These are phyloP conservation scores for Sphenopsis melanotis DNA, from an alignment of 2,797 vertebrate genomes.

Conservation along the genomic window DNA sequence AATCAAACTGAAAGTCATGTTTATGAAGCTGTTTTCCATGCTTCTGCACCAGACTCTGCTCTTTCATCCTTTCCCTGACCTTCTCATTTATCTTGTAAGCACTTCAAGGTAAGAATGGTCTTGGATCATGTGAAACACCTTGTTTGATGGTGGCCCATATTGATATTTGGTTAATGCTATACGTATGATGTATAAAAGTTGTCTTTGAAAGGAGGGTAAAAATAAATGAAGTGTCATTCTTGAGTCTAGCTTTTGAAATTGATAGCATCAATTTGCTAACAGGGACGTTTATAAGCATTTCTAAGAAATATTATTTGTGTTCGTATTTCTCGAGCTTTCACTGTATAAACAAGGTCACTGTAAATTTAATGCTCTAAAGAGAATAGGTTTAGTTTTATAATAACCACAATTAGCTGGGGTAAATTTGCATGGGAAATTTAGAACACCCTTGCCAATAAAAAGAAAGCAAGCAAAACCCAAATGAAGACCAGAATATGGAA, in stretches of 20 bases:
- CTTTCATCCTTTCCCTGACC: background rate
- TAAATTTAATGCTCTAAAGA: background rate
- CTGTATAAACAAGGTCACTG: background rate
- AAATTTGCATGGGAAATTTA: background rate
- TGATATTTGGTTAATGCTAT: slow-evolving; percentile 17
- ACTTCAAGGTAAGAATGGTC: background rate
- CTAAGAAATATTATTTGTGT: background rate
- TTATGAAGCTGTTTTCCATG: background rate
- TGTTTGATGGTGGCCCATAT: background rate
- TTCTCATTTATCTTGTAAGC: slow-evolving; percentile 3
- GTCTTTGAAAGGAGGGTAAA: slow-evolving; percentile 3
- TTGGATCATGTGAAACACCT: background rate
- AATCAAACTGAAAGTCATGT: background rate
- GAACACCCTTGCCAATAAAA: background rate
- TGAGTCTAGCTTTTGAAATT: background rate
- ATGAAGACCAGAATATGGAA: background rate
- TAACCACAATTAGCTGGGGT: background rate
- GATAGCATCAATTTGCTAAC: slow-evolving; percentile 14
- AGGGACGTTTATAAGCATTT: background rate
- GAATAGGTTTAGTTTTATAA: background rate
- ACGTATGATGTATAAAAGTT: background rate
- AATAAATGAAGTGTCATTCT: slow-evolving; percentile 10
- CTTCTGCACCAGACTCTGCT: background rate
- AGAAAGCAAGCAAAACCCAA: background rate
- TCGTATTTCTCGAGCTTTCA: background rate